Conservation (phyloP, 2,797 vertebrate species). For the Propithecus perrieri region DNA sequence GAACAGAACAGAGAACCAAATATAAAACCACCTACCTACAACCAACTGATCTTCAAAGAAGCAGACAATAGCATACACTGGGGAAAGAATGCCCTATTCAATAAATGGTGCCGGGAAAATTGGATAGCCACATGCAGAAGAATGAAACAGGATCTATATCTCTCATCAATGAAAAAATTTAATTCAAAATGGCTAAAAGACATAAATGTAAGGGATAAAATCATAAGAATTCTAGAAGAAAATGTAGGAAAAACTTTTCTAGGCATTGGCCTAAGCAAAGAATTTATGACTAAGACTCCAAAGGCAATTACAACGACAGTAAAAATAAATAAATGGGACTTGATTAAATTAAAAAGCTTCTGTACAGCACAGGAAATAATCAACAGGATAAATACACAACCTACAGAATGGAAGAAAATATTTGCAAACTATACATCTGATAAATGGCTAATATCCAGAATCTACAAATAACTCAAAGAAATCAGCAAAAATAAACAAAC, state of each 20-base stretch:
- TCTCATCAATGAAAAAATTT: not conserved
- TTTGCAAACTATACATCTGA: not conserved
- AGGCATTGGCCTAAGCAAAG: not conserved
- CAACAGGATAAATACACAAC: not conserved
- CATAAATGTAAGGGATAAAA: not conserved
- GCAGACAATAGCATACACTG: not conserved
- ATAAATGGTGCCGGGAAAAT: not conserved
- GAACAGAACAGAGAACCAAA: not conserved
- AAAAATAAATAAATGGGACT: not conserved
- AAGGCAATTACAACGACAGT: not conserved
- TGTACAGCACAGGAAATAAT: not conserved
- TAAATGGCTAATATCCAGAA: not conserved
- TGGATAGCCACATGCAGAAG: not conserved
- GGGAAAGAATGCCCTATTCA: not conserved
- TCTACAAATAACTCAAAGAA: not conserved
- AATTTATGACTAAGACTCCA: not conserved
- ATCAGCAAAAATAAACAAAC: not conserved
- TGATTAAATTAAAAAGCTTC: not conserved
- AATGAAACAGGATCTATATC: not conserved
- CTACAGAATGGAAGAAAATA: not conserved
- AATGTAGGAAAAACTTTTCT: not conserved
- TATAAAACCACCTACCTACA: not conserved
- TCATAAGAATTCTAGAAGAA: not conserved
- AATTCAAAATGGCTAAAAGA: not conserved
- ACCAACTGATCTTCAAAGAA: not conserved